Base-by-base conservation (phyloP, 1,140 invertebrate genomes). In the Drosophila ambigua region DNA sequence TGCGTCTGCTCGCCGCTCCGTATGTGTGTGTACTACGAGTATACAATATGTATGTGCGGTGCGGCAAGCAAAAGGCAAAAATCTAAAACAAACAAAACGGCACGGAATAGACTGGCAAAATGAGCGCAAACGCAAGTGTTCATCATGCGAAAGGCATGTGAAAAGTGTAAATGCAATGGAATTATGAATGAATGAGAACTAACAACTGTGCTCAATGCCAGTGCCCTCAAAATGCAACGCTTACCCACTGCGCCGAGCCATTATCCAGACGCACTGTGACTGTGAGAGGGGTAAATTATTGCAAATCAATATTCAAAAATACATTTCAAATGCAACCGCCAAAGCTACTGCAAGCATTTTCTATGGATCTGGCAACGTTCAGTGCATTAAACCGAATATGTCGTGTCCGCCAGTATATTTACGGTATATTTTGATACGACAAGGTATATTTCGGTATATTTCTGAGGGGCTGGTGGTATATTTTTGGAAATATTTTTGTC, bases 1-100 rank as follows among this genome's bases (percentile, higher is more conserved):
- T 79, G 83, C 83, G 83, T 87, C 83, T 83, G 72, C 76, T 83
- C 83, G 60, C 67, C 45, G 61, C 64, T 69, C 50, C 60, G 67
- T 72, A 46, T 84, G 62, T 77, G 72, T 77, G 63, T 77, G 50
- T 52, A 77, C 51, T 69, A 80, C 63, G 60, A 68, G 61, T 75
- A 20, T 20, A 20, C 20, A 20, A 20, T 20, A 20, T 20, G 20
- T 20, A 43, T 46, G 23, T 13, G 8, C 31, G 31, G 8, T 31
- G 8, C 31, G 31, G 31, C 43, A 74, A 55, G 45, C 77, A 80
- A 81, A 67, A 64, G 49, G 11, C 11, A 66, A 79, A 76, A 71
- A 51, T 28, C 51, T 68, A 59, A 45, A 51, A 20, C 72, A 62
- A 46, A 51, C 41, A 23, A 48, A 35, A 59, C 4, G 48, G 16